Evolutionary conservation across 2,797 vertebrate species (phyloP).

Genomic region (Oryzias sinensis): DNA sequence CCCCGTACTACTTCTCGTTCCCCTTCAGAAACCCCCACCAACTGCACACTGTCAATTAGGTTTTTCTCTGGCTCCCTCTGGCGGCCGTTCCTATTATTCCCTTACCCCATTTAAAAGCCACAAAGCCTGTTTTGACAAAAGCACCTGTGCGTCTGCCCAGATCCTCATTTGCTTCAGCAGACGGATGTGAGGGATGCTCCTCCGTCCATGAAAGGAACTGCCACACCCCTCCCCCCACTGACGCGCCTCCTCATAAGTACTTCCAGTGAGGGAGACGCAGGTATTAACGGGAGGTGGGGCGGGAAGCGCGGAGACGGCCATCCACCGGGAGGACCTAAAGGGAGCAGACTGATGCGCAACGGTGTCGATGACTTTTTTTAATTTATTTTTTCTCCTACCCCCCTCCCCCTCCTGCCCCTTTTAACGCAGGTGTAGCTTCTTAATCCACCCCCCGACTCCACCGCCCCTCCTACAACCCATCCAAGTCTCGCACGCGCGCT

Average conservation of each 20-base stretch:
- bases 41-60: not conserved
- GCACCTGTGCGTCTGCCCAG: not conserved
- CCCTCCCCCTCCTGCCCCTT: not conserved
- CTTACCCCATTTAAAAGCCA: not conserved
- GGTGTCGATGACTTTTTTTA: conserved; percentile 22
- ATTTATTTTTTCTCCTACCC: not conserved
- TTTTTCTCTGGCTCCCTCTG: conserved; percentile 52
- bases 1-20: no score
- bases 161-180: not conserved
- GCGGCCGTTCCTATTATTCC: conserved; percentile 10
- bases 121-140: conserved; percentile 7
- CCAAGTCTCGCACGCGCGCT: conserved; percentile 22
- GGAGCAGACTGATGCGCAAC: conserved; percentile 17
- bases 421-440: conserved; percentile 58
- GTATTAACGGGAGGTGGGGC: conserved; percentile 44
- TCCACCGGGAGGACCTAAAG: conserved; percentile 22
- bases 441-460: conserved; percentile 2
- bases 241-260: conserved; percentile 35
- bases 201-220: conserved; percentile 3
- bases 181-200: not conserved
- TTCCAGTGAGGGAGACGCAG: conserved; percentile 32
- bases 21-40: not conserved
- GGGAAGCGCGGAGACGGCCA: conserved; percentile 21
- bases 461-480: conserved; percentile 4
- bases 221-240: conserved; percentile 26